A percentile compares a stretch with the other conserved stretches of the same genome.
phyloP scores from a whole-genome alignment of 2,888 invertebrate genomes.

The Hyalella azteca region DNA sequence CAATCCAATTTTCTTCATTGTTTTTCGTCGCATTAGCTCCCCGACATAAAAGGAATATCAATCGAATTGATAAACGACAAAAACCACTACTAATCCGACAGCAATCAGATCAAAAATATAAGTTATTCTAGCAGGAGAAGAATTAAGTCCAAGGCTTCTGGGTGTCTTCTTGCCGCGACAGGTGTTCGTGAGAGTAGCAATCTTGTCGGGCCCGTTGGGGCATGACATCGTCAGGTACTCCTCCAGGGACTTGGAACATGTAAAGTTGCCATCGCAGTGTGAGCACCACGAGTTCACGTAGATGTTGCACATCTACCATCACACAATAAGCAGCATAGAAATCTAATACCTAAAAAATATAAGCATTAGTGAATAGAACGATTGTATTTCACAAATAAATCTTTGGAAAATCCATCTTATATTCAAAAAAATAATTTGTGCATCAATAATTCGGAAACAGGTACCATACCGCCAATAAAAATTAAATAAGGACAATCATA shows the following conservation, averaged over 20 bases:
- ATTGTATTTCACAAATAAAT: no score
- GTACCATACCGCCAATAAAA: no score
- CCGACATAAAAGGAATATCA: no score
- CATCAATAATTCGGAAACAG: no score
- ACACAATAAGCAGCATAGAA: no score
- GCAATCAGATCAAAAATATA: background rate
- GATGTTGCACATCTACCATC: background rate
- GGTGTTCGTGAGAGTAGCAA: background rate
- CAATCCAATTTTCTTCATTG: no score
- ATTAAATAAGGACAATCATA: no score
- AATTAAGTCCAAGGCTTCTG: background rate
- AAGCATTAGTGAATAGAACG: no score
- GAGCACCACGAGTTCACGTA: slow-evolving; percentile 20
- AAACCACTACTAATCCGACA: background rate
- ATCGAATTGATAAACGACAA: background rate
- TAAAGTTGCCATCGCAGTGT: background rate
- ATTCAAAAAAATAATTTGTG: no score
- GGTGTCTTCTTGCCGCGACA: background rate
- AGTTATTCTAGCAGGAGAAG: background rate
- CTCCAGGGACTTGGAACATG: background rate
- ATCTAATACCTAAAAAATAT: no score
- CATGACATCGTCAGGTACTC: background rate
- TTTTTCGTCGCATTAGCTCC: no score
- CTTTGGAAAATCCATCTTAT: no score
- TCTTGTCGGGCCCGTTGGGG: background rate